Base-by-base conservation (phyloP, 1,140 invertebrate genomes). In the Musca domestica region DNA sequence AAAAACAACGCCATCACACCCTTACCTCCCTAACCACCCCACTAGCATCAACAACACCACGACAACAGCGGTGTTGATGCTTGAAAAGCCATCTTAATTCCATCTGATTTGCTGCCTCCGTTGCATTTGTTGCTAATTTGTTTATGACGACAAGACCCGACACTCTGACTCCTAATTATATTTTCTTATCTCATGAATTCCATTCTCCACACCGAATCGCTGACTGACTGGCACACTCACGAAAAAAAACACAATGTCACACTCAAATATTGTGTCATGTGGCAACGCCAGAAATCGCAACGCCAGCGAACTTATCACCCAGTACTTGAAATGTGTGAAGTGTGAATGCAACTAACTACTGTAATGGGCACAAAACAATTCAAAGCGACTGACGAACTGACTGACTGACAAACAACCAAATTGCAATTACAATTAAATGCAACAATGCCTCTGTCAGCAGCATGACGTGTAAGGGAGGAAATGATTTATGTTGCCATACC, bases 61-160 rank as follows among this genome's bases (percentile, higher is more conserved):
- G 27, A 10, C 34, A 41, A 41, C 34, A 41, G 4, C 34, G 12
- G 4, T 41, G 34, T 12, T 41, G 34, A 41, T 41, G 34, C 34
- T 12, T 41, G 6, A 41, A 41, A 41, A 41, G 34, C 10, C 34
- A 41, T 41, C 34, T 41, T 41, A 41, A 41, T 41, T 41, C 6
- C 34, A 41, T 41, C 27, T 61, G 52, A 54, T 17, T 34, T 41
- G 34, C 27, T 61, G 27, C 30, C 27, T 61, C 27, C 20, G 30
- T 61, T 61, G 30, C 56, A 61, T 61, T 61, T 41, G 34, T 61
- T 61, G 30, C 56, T 61, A 61, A 61, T 61, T 61, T 61, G 54
- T 61, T 34, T 20, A 61, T 34, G 56, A 61, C 41, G 56, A 41
- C 27, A 17, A n/a, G n/a, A n/a, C n/a, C n/a, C 23, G 34, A 34